phyloP scores from a whole-genome alignment of 2,888 invertebrate genomes.

The Neoascia interrupta region DNA sequence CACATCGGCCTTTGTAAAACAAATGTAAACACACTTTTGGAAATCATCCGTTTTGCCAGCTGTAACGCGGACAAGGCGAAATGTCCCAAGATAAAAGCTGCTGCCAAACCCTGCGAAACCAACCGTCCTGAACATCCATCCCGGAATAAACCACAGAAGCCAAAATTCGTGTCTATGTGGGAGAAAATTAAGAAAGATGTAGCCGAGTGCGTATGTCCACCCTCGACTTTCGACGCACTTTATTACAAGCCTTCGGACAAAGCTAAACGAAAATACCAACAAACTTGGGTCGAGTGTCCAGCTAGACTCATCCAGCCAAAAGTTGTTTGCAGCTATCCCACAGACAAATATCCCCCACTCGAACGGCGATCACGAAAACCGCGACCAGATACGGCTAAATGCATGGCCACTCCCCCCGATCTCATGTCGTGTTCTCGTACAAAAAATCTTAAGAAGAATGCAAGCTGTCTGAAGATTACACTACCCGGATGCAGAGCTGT shows the following conservation, averaged over 20 bases:
- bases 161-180: constrained; percentile 55
- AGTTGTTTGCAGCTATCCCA: constrained; percentile 70
- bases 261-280: constrained; percentile 74
- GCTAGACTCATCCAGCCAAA: constrained; percentile 71
- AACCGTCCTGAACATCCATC: constrained; percentile 40
- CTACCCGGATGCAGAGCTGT: constrained; percentile 52
- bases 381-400: constrained; percentile 37
- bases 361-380: background rate
- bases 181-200: constrained; percentile 67
- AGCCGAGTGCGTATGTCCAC: constrained; percentile 68
- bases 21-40: background rate
- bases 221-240: constrained; percentile 74
- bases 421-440: background rate
- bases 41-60: background rate
- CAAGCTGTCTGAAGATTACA: constrained; percentile 65
- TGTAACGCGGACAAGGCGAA: background rate
- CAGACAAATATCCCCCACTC: constrained; percentile 34
- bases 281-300: constrained; percentile 77
- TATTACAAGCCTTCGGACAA: constrained; percentile 75
- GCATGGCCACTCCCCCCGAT: background rate
- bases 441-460: constrained; percentile 23
- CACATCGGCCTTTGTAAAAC: background rate
- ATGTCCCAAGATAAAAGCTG: constrained; percentile 25
- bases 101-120: background rate
- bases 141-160: constrained; percentile 13